Evolutionary conservation across 2,888 invertebrate genomes (phyloP).

Genomic region (Hemicrepidius hirtus): DNA sequence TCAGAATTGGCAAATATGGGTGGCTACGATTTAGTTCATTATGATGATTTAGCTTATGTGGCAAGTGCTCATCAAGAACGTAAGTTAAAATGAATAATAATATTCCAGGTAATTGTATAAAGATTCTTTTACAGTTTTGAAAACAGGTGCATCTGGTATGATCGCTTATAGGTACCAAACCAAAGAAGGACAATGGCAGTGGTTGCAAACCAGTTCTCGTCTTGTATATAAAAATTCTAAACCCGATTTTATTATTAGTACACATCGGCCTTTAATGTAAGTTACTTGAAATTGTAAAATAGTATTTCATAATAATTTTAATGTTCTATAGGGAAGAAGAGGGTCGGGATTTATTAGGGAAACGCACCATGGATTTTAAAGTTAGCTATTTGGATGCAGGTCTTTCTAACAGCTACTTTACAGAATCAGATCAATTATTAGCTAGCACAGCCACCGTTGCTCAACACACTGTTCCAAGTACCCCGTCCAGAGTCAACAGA

Average conservation of each 20-base stretch:
- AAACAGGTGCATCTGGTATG: slow-evolving; percentile 99
- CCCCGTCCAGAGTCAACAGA: slow-evolving; percentile 88
- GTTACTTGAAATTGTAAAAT: slow-evolving; percentile 67
- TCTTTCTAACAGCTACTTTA: slow-evolving; percentile 92
- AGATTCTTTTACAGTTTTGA: slow-evolving; percentile 84
- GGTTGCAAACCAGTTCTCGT: slow-evolving; percentile 97
- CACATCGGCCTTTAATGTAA: slow-evolving; percentile 98
- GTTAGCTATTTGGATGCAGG: slow-evolving; percentile 97
- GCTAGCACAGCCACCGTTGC: slow-evolving; percentile 76
- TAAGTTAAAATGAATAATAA: slow-evolving; percentile 75
- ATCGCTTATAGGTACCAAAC: slow-evolving; percentile 98
- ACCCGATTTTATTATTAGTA: slow-evolving; percentile 99
- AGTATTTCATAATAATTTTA: slow-evolving; percentile 15
- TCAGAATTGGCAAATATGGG: slow-evolving; percentile 93
- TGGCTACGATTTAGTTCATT: slow-evolving; percentile 98
- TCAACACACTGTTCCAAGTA: slow-evolving; percentile 74
- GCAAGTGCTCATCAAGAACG: slow-evolving; percentile 99
- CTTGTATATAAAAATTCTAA: slow-evolving; percentile 99
- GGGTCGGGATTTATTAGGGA: slow-evolving; percentile 96
- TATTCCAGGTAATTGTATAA: slow-evolving; percentile 1
- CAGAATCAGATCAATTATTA: slow-evolving; percentile 87
- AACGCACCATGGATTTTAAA: slow-evolving; percentile 99
- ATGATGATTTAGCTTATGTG: slow-evolving; percentile 97
- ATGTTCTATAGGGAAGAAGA: slow-evolving; percentile 91
- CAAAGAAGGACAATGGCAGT: slow-evolving; percentile 96